These are phyloP conservation scores for Leuciscus waleckii DNA, from an alignment of 2,797 vertebrate species.

Conservation along the genomic window DNA sequence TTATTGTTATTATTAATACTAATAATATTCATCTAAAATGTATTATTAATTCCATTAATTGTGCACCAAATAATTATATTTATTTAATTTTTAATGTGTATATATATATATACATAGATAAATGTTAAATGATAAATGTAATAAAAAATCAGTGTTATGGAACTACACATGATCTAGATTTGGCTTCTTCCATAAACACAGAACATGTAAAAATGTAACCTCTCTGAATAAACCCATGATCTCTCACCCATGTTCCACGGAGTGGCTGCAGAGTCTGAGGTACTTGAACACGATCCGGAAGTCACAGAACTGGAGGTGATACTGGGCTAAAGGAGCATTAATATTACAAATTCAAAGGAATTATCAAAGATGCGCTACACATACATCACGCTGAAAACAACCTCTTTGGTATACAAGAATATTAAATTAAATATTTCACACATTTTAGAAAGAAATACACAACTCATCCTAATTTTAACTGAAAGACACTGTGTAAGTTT, in stretches of 20 bases:
- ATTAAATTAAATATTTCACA: not conserved
- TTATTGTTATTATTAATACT: too few relatives aligned
- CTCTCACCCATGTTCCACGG: conserved; percentile 87
- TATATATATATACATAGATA: too few relatives aligned
- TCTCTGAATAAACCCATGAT: not conserved
- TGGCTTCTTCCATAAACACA: not conserved
- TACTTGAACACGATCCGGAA: conserved; percentile 93
- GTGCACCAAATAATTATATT: too few relatives aligned
- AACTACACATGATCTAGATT: not conserved
- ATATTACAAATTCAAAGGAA: conserved; percentile 4
- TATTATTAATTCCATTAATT: too few relatives aligned
- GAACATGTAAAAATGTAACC: not conserved
- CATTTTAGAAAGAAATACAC: not conserved
- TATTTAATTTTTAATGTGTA: too few relatives aligned
- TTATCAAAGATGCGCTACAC: not conserved
- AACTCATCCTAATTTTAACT: not conserved
- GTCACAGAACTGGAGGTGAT: conserved; percentile 84
- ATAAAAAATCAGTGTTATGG: not conserved
- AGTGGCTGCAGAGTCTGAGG: conserved; percentile 85
- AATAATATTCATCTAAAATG: too few relatives aligned
- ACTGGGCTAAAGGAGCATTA: conserved; percentile 81
- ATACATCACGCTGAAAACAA: not conserved
- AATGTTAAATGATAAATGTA: too few relatives aligned
- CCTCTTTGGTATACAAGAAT: not conserved
- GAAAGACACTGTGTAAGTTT: not conserved